Base-by-base conservation (phyloP, 2,888 invertebrate species). In the Coremacera marginata region DNA sequence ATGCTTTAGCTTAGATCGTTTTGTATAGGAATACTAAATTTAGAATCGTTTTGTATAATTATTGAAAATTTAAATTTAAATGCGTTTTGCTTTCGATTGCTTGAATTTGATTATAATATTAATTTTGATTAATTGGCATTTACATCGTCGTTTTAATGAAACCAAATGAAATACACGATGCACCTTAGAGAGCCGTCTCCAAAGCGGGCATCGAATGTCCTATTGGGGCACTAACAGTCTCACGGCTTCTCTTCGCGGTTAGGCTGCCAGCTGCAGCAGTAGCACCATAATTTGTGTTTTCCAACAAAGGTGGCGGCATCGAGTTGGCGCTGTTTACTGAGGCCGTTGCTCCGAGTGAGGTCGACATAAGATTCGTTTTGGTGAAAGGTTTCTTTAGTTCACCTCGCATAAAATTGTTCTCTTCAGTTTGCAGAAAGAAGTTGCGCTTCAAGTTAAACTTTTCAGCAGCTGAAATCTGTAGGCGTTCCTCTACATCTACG, bases 341-440 rank as follows among this genome's bases (percentile, higher is more conserved):
- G 2, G 78, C n/a, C 8, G 34, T 77, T 9, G 63, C 52, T 3
- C 70, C 76, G 68, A 60, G 67, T 9, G 34, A 78, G 74, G 8
- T 57, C 5, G 57, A 22, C 57, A 37, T 68, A 44, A 19, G 19
- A 25, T 37, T 62, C 34, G 55, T 72, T 63, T 75, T 74, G 62
- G 68, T 75, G 70, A 79, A 82, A 44, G 78, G 77, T 14, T 82
- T 82, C 82, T 86, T 87, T 68, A 88, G 81, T 81, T 90, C 90
- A 19, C 88, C 87, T 31, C 87, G 88, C 88, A 89, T 90, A 68
- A 90, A 90, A 77, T 90, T 90, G 76, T 90, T 90, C 79, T 89
- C 88, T 80, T 90, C 89, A 37, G 87, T 86, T 83, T 90, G 89
- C 79, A 89, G 77, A 76, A 90, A 90, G 68, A 90, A 87, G 78